Evolutionary conservation across 1,140 invertebrate species (phyloP), one percentile per base, ranked within the genome.

Genomic region (Aricia agestis): DNA sequence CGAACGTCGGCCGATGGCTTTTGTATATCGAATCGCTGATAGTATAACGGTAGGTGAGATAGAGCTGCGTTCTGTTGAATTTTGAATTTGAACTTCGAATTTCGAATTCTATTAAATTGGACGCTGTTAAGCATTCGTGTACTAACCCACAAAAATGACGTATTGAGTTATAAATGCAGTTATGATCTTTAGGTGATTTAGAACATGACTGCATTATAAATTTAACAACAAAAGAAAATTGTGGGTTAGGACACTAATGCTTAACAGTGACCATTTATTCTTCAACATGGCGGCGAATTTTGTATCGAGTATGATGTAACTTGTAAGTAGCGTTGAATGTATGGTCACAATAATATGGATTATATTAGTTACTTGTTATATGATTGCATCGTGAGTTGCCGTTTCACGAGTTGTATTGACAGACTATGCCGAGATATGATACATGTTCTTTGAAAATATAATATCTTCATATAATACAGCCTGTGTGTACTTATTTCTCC

Each of bases 401-500:
- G 87, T 89, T 91, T 90, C 82, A 84, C 85, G 83, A 78, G 85
- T 86, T 88, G 81, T 87, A 87, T 86, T 85, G 83, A 85, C 83
- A 84, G 80, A 84, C 82, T 86, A 87, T 81, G 87, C 85, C 87
- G 84, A 84, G 72, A 80, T 79, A 79, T 79, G 82, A 83, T 89
- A 89, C 83, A 90, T 91, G 89, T 91, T 91, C 89, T 90, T 89
- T 90, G 81, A 89, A 89, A 89, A 91, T 91, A 91, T 89, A 91
- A 88, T 91, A 90, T 87, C 89, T 91, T 91, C 85, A 89, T 91
- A 88, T 80, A 80, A 83, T 89, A 91, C 78, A 82, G 78, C 81
- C 72, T 78, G 67, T 79, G 74, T 81, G 83, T 84, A 83, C 86
- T 81, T 74, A 74, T 85, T 71, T 52, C 41, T 32, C 65, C 58